phyloP scores from a whole-genome alignment of 53 echinoderm and acorn worm genomes.

The Crossaster papposus region DNA sequence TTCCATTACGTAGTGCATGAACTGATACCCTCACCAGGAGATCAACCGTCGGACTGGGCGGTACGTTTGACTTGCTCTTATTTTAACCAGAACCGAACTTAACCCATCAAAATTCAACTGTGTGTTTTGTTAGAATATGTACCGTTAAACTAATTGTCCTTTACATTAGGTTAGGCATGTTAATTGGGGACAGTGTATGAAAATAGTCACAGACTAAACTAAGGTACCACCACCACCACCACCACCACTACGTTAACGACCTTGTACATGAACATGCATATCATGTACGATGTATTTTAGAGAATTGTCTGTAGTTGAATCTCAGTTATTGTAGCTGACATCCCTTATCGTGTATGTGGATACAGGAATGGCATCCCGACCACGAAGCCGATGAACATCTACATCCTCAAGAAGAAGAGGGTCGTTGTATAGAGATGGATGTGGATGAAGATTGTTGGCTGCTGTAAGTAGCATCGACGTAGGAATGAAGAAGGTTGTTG shows the following conservation, averaged over 20 bases:
- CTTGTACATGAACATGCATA: no score
- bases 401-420: slow-evolving; percentile 72
- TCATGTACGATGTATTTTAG: no score
- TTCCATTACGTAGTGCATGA: slow-evolving; percentile 77
- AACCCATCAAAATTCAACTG: no score
- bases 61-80: slow-evolving; percentile 22
- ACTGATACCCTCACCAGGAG: slow-evolving; percentile 49
- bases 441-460: slow-evolving; percentile 44
- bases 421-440: slow-evolving; percentile 39
- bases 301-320: neutral
- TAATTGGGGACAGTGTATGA: no score
- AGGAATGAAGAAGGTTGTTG: neutral
- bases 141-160: no score
- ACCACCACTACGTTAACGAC: no score
- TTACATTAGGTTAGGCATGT: no score
- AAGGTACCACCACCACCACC: no score
- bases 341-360: neutral
- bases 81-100: neutral
- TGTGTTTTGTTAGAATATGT: no score
- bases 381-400: slow-evolving; percentile 59
- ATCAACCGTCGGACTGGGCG: slow-evolving; percentile 78
- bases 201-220: no score
- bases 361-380: slow-evolving; percentile 75
- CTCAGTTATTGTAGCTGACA: neutral
- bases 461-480: slow-evolving; percentile 31